Base-by-base conservation (phyloP, 2,797 vertebrate genomes). In the Chromobotia macracanthus region DNA sequence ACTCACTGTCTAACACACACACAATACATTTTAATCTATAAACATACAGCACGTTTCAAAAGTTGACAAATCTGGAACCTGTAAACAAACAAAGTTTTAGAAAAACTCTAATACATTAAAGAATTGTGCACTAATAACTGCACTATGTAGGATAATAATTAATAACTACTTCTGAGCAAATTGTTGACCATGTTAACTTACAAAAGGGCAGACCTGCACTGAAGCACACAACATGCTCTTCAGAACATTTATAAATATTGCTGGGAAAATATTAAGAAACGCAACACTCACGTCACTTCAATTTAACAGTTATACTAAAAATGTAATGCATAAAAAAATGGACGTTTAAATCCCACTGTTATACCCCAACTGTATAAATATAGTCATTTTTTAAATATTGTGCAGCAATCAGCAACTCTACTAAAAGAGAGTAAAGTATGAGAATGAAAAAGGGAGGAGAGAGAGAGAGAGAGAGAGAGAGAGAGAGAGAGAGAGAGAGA, bases 401-500 rank as follows among this genome's bases (percentile, higher is more conserved):
- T 70, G 44, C 31, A 31, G 18, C 21, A 60, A 16, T 56, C 16
- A 31, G 53, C 44, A 72, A 44, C 41, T 44, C 6, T 60, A 4
- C 25, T 31, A 60, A 60, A 58, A 44, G 41, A 44, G 41, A 44
- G 41, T 1, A 44, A 60, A 60, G 12, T 58, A 23, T 21, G 41
- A 10, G 1, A 58, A 1, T 5, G 56, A 50, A 11, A 58, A 18
- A 8, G 16, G 2, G 3, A 1, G 21, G 11, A 68, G 21, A 18
- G 10, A 76, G 35, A 55, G 19, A 44, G 13, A 12, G 18, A 69
- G 44, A 21, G 71, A 35, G 11, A 66, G 48, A 76, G 16, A 60
- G 16, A 0, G 18, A 50, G 5, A 78, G 18, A 60, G 18, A 64
- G 1, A 56, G 15, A 18, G 70, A 56, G 9, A 5, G 18, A 48